Conservation (phyloP, 1,140 invertebrate genomes). For the Drosophila lini region DNA sequence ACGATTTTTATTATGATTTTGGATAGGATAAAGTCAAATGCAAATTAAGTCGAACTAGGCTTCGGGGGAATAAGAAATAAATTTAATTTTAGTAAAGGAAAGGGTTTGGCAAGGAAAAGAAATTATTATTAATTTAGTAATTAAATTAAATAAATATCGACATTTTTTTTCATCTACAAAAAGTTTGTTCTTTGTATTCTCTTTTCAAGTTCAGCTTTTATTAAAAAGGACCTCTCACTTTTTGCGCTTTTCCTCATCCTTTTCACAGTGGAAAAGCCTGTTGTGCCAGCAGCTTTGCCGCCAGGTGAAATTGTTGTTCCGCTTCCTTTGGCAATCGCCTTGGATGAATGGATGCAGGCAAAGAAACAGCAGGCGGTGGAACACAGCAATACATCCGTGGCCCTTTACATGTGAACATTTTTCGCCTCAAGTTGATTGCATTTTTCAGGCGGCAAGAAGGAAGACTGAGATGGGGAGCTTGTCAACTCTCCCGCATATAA, state of each 20-base stretch:
- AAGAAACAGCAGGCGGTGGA: not conserved
- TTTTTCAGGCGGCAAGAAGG: conserved; percentile 57
- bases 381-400: conserved; percentile 25
- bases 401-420: conserved; percentile 63
- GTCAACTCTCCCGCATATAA: conserved; percentile 60
- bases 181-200: not conserved
- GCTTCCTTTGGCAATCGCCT: conserved; percentile 57
- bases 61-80: not conserved
- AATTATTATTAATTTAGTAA: not conserved
- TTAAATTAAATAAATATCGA: not conserved
- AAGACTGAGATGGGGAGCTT: conserved; percentile 2
- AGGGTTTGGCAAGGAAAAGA: too few relatives aligned
- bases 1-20: conserved; percentile 42
- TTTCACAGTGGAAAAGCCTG: conserved; percentile 14
- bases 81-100: too few relatives aligned
- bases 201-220: conserved; percentile 33
- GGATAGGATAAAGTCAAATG: conserved; percentile 13
- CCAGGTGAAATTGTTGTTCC: conserved; percentile 49
- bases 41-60: not conserved
- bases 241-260: conserved; percentile 1
- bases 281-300: conserved; percentile 32
- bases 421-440: conserved; percentile 80
- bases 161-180: not conserved
- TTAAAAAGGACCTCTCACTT: conserved; percentile 8
- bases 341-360: conserved; percentile 39